phyloP scores from a whole-genome alignment of 2,888 invertebrate species.

The Macrosoma leucophasiata region DNA sequence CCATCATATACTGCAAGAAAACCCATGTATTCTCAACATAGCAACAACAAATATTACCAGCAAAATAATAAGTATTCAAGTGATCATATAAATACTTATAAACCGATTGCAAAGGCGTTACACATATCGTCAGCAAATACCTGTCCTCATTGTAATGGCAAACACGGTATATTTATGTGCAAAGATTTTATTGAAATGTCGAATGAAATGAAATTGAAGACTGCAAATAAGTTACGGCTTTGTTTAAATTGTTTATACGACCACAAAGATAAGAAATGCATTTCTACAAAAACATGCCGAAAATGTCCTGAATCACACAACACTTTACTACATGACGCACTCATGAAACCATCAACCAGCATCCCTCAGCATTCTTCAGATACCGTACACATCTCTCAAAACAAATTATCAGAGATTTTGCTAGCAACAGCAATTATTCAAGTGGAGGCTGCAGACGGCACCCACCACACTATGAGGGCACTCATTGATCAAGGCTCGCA shows the following conservation, averaged over 20 bases:
- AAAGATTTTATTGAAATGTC: background rate
- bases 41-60: too few relatives aligned
- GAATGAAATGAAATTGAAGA: too few relatives aligned
- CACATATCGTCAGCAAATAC: too few relatives aligned
- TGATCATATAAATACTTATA: background rate
- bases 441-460: too few relatives aligned
- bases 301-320: background rate
- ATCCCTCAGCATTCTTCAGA: too few relatives aligned
- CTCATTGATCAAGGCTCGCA: background rate
- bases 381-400: conserved; percentile 1
- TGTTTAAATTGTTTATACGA: too few relatives aligned
- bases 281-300: background rate
- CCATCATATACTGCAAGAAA: too few relatives aligned
- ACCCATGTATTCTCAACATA: too few relatives aligned
- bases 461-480: background rate
- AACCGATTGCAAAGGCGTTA: background rate
- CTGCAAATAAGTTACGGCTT: too few relatives aligned
- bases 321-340: background rate
- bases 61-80: background rate
- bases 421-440: background rate
- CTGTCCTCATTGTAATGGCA: background rate
- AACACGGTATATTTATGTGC: background rate
- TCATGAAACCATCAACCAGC: too few relatives aligned
- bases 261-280: background rate
- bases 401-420: background rate